Base-by-base conservation (phyloP, 2,888 invertebrate species). In the Scelioninae gen. 2 region DNA sequence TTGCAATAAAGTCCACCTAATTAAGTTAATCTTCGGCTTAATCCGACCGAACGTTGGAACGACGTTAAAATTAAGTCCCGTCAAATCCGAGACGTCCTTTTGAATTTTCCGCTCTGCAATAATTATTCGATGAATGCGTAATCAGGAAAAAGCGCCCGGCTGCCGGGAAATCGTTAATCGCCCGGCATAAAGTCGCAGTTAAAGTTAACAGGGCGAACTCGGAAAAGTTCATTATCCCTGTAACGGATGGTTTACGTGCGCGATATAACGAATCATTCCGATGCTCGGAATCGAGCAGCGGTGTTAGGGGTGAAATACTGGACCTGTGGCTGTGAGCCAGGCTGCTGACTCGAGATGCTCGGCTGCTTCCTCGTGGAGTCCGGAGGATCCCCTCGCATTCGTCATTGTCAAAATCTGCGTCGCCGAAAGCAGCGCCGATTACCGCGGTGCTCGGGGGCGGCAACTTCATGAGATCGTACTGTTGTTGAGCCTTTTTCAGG, bases 321-420 rank as follows among this genome's bases (percentile, higher is more conserved):
- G 83, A 90, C 90, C 90, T 90, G 84, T 93, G 92, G 79, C 93
- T 93, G 81, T 93, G 93, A 65, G 91, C 92, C 10, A 93, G 88
- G 84, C 92, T 92, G 75, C 92, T 91, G 28, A 92, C 90, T 78
- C 92, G 89, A 77, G 92, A 91, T 37, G 90, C 90, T 76, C 90
- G 85, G 41, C 90, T 90, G 25, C 86, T 86, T 13, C 86, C 87
- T 28, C 88, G 84, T 3, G 88, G 88, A 45, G 87, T 88, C 71
- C 87, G 85, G 25, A 82, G 78, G 33, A 82, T 77, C 28, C 81
- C 81, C 50, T 85, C 84, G 74, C 80, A 79, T 55, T 85, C 85
- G 37, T 86, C 84, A 68, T 78, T 74, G 53, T 86, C 86, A 76
- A 80, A 85, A 72, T 86, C 85, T 2, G 79, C 83, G 43, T 86